These are phyloP conservation scores for Callionymus lyra DNA, from an alignment of 2,113 vertebrate species.

Conservation along the genomic window DNA sequence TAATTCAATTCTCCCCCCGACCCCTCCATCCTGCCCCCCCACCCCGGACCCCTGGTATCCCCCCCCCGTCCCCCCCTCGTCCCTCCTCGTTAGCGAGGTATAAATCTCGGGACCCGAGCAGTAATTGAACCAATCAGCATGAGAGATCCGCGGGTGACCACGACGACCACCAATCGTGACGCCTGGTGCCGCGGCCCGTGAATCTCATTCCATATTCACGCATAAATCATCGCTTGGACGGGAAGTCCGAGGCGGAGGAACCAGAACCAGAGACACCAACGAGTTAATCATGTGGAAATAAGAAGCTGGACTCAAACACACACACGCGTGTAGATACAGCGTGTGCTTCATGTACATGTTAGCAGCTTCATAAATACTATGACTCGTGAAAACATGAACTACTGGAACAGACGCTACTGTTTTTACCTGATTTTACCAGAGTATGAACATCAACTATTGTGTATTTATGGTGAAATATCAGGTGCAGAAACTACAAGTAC, in stretches of 20 bases:
- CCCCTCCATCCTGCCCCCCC: background rate
- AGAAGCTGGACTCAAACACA: slow-evolving; percentile 72
- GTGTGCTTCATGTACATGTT: too few relatives aligned
- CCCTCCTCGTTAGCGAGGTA: background rate
- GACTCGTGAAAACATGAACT: too few relatives aligned
- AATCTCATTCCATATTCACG: slow-evolving; percentile 90
- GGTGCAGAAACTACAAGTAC: too few relatives aligned
- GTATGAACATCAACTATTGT: too few relatives aligned
- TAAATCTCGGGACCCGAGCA: background rate
- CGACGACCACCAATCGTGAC: slow-evolving; percentile 51
- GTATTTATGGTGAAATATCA: too few relatives aligned
- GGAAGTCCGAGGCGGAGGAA: slow-evolving; percentile 69
- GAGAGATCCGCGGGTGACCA: slow-evolving; percentile 70
- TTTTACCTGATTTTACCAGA: too few relatives aligned
- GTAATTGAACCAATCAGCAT: slow-evolving; percentile 33
- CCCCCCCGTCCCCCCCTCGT: slow-evolving; percentile 3
- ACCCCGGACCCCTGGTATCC: background rate
- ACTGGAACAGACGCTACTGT: too few relatives aligned
- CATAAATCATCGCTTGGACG: slow-evolving; percentile 85
- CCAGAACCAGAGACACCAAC: slow-evolving; percentile 34
- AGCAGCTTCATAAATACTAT: too few relatives aligned
- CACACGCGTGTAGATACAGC: slow-evolving; percentile 48
- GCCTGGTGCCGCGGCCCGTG: slow-evolving; percentile 70
- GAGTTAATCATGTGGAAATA: slow-evolving; percentile 62
- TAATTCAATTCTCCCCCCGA: background rate